Evolutionary conservation across 2,113 vertebrate species (phyloP), one percentile per base, ranked within the genome.

Genomic region (Colossoma macropomum): DNA sequence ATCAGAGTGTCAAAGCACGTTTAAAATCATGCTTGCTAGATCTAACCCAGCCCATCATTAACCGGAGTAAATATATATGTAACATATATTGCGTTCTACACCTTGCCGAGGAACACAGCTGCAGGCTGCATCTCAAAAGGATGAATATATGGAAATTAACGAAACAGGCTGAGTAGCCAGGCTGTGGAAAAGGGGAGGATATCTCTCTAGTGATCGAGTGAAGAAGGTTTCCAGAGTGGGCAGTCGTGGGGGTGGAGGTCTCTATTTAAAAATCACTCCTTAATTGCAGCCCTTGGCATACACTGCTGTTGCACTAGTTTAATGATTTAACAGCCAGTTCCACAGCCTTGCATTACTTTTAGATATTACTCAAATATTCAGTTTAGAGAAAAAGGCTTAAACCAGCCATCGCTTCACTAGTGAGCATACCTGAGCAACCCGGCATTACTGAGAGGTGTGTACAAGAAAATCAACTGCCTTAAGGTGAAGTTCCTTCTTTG

Each of bases 241-340:
- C 59, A 62, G 59, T 62, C 59, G 23, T 62, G 59, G 25, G 59
- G 59, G 59, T 62, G 59, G n/a, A 62, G 59, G 59, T 27, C 25
- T 62, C 59, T 62, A 62, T 62, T 62, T 27, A 62, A 62, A 62
- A 62, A 62, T 62, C 59, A 27, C 59, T 25, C 25, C 59, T 62
- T 62, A 62, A 62, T 62, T 62, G 59, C 59, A 62, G 59, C 59
- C 59, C n/a, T 62, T 62, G 59, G 59, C 59, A 27, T 62, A 27
- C 59, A 62, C 59, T 1, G n/a, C 59, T 62, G 3, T n/a, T 62
- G 59, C 59, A 27, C 59, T 27, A 62, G 59, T 62, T 62, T 62
- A 62, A 62, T 62, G 59, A 62, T 62, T 62, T 62, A 62, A 62
- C 59, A 62, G 59, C 59, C 59, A 62, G 59, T 62, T 62, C 59